Evolutionary conservation across 2,888 invertebrate species (phyloP).

Genomic region (Buathra laborator): DNA sequence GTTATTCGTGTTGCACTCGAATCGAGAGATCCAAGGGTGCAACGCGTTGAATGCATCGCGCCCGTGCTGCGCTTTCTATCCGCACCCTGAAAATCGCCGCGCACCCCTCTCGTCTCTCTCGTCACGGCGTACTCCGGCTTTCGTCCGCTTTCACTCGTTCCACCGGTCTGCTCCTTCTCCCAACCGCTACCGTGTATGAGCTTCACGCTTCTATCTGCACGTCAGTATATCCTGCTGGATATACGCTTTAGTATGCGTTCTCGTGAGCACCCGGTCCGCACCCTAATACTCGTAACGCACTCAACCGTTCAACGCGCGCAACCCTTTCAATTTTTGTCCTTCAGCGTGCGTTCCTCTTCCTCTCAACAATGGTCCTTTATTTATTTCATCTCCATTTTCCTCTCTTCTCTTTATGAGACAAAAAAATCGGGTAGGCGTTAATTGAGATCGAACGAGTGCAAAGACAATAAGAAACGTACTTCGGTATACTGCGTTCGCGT

Average conservation of each 20-base stretch:
- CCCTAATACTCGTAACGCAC: constrained; percentile 41
- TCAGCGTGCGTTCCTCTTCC: constrained; percentile 2
- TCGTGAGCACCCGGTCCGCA: constrained; percentile 56
- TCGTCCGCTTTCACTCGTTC: constrained; percentile 28
- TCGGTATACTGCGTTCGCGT: too few relatives aligned
- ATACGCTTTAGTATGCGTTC: constrained; percentile 39
- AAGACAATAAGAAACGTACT: background rate
- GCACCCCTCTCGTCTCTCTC: constrained; percentile 69
- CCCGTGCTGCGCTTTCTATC: constrained; percentile 39
- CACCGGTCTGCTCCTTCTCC: constrained; percentile 19
- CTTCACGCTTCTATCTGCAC: constrained; percentile 22
- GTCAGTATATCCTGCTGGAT: background rate
- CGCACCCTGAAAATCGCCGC: constrained; percentile 64
- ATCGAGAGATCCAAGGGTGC: constrained; percentile 74
- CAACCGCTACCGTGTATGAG: constrained; percentile 36
- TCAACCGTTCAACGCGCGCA: constrained; percentile 29
- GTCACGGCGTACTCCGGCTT: constrained; percentile 26
- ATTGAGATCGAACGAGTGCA: background rate
- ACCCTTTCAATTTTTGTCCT: constrained; percentile 39
- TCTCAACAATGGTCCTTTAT: background rate
- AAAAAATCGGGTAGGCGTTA: background rate
- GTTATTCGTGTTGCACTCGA: constrained; percentile 60
- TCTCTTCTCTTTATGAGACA: background rate
- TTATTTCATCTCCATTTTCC: constrained; percentile 17
- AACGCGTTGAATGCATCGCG: constrained; percentile 58